Evolutionary conservation across 1,140 invertebrate genomes (phyloP), one percentile per base, ranked within the genome.

Genomic region (Aphaenogaster ashmeadi): DNA sequence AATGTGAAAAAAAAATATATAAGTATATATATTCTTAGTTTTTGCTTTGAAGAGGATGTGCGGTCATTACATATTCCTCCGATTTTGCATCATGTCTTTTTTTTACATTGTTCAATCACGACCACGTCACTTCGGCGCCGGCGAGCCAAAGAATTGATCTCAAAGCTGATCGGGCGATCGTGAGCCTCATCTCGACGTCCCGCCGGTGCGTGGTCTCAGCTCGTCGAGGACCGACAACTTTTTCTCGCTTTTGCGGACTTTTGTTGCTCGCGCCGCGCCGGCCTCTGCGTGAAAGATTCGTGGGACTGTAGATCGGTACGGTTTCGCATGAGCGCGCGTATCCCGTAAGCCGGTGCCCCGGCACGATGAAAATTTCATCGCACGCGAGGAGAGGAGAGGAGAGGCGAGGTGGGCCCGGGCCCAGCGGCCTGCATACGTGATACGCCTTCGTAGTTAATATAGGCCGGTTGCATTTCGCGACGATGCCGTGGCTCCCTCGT

Each of bases 381-480:
- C 89, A 91, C 90, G 88, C 89, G 71, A 88, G 85, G 72, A 86
- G 85, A 90, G 85, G 72, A 86, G 85, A 90, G 81, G 87, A 88
- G 90, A 83, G 90, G 78, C 79, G 88, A 92, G 90, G 87, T 87
- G 89, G 86, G 90, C 72, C 87, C 87, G 88, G 90, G 85, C 84
- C 91, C 90, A 89, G 69, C 89, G 91, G 91, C 89, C 90, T 93
- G 93, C 93, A 93, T 93, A 93, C 91, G 85, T 93, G 93, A 93
- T 93, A 87, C 72, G 41, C 72, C 86, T 92, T 93, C 90, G 90
- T 93, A 93, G 91, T 89, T 93, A 93, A 93, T 92, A 93, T 93
- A 93, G 92, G 93, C 90, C 92, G 89, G 86, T 85, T 86, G 87
- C 75, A 79, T 92, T 90, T 92, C 71, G 89, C 91, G 90, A 83